Conservation (phyloP, 2,113 vertebrate genomes). For the Hystrix brachyura region DNA sequence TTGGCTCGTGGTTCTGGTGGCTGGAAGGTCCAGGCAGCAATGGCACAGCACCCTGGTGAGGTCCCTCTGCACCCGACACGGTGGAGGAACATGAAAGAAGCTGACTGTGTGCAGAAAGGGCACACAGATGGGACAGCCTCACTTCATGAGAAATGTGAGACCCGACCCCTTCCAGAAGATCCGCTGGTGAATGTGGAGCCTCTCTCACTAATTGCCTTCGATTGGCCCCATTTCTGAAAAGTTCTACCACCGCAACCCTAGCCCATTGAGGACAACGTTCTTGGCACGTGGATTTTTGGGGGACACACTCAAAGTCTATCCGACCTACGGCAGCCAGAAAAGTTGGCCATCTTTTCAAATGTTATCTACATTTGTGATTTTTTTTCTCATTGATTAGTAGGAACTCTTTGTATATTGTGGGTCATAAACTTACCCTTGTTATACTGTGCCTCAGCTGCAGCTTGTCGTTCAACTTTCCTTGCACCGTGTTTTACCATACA, state of each 20-base stretch:
- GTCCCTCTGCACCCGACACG: not conserved
- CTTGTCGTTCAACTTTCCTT: slow-evolving; percentile 24
- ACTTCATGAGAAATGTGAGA: not conserved
- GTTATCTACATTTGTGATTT: not conserved
- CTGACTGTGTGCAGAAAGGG: not conserved
- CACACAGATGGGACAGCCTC: too few relatives aligned
- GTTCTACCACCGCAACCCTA: not conserved
- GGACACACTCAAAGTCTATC: not conserved
- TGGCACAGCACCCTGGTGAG: not conserved
- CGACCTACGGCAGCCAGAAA: not conserved
- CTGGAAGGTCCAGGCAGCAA: not conserved
- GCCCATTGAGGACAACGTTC: not conserved
- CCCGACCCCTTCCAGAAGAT: not conserved
- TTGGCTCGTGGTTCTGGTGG: not conserved
- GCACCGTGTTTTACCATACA: slow-evolving; percentile 10
- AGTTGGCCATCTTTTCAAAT: not conserved
- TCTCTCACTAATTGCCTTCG: not conserved
- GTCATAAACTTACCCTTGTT: not conserved
- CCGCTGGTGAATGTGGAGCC: too few relatives aligned
- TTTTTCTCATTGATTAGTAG: not conserved
- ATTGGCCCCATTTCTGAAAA: not conserved
- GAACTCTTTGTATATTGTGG: not conserved
- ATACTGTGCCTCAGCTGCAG: not conserved
- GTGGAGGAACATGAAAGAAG: not conserved
- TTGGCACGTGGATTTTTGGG: not conserved